Percentiles rank a stretch among this genome's conserved stretches.
Evolutionary conservation across 2,888 invertebrate genomes (phyloP).

Genomic region (Piscicola geometra): DNA sequence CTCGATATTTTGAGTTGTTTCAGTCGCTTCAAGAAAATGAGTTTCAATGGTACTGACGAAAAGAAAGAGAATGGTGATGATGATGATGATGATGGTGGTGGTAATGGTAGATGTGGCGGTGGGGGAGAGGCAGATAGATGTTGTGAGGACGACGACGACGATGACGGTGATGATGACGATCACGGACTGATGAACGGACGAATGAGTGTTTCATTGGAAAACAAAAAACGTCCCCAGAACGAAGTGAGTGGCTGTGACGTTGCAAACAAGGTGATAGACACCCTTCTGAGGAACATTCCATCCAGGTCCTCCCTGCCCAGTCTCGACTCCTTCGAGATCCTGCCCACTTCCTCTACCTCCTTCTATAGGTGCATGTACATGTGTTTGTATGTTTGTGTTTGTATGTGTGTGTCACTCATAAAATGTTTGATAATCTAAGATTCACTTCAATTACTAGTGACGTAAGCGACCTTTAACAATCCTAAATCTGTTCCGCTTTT

Average conservation of each 20-base stretch:
- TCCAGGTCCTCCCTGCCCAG: conserved; percentile 28
- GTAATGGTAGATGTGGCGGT: conserved; percentile 30
- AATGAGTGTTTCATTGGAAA: too few species aligned
- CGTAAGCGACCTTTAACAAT: too few species aligned
- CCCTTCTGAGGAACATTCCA: neutral
- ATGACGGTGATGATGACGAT: neutral
- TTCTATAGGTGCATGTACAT: conserved; percentile 45
- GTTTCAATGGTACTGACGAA: conserved; percentile 6
- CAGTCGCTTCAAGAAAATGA: neutral
- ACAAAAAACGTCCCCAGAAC: neutral
- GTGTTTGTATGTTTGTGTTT: too few species aligned
- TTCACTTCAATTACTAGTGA: too few species aligned
- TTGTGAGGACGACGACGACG: neutral
- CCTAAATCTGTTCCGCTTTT: too few species aligned
- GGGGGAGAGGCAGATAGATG: conserved; percentile 21
- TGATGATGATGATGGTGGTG: conserved; percentile 41
- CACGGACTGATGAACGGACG: too few species aligned
- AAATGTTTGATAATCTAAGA: too few species aligned
- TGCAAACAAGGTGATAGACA: neutral
- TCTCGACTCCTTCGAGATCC: conserved; percentile 48
- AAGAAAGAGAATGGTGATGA: conserved; percentile 31
- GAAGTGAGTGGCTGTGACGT: neutral
- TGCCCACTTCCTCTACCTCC: conserved; percentile 43
- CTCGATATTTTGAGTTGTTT: neutral
- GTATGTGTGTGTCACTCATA: too few species aligned